Conservation (phyloP, 1,140 invertebrate genomes). For the Caenorhabditis latens region DNA sequence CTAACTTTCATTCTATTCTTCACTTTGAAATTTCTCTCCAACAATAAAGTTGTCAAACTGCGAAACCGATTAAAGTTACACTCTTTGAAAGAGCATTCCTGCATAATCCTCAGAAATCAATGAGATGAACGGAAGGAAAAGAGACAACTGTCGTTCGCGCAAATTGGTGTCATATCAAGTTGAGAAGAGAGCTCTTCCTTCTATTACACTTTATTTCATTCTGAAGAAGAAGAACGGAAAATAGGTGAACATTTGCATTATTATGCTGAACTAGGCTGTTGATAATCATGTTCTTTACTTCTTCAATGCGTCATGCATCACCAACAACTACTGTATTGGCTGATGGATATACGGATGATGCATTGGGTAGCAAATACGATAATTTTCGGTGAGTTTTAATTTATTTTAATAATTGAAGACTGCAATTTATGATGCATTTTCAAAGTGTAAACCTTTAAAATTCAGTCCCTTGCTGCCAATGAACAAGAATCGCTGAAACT, state of each 20-base stretch:
- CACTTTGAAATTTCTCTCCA: slow-evolving; percentile 5
- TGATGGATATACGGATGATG: slow-evolving; percentile 60
- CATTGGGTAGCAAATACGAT: slow-evolving; percentile 47
- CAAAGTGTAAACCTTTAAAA: too few relatives aligned
- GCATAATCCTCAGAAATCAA: slow-evolving; percentile 41
- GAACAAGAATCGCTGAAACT: too few relatives aligned
- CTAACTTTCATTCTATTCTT: background rate
- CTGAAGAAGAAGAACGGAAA: background rate
- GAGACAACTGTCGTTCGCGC: slow-evolving; percentile 34
- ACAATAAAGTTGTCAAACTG: slow-evolving; percentile 50
- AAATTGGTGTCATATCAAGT: slow-evolving; percentile 54
- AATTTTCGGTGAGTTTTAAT: slow-evolving; percentile 45
- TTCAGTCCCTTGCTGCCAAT: too few relatives aligned
- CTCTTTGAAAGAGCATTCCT: background rate
- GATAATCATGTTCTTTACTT: background rate
- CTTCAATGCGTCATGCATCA: slow-evolving; percentile 33
- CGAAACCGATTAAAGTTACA: slow-evolving; percentile 53
- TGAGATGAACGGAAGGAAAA: background rate
- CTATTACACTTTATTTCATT: slow-evolving; percentile 19
- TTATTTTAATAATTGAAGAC: background rate
- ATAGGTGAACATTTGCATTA: background rate
- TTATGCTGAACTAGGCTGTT: background rate
- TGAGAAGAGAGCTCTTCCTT: background rate
- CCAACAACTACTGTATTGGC: slow-evolving; percentile 57
- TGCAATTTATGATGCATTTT: too few relatives aligned